Base-by-base conservation (phyloP, 2,797 vertebrate genomes). In the Crocidura indochinensis region DNA sequence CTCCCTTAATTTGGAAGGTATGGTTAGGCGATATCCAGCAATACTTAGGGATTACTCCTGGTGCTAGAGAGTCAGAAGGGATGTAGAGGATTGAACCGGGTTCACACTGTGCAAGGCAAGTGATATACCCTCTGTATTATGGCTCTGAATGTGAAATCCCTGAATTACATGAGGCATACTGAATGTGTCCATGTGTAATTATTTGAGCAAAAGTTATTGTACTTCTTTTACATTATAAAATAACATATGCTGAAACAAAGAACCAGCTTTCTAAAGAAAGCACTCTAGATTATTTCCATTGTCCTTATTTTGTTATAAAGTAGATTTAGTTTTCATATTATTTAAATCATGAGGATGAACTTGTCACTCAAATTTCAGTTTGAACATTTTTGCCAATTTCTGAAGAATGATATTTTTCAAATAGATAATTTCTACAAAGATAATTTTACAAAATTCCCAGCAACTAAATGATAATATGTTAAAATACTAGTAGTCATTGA, bases 381-480 rank as follows among this genome's bases (percentile, higher is more conserved):
- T 73, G n/a, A 77, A 51, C 8, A 31, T 82, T 53, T 31, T n/a
- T 86, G n/a, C 19, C 38, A 69, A 47, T 69, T 79, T 79, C 6
- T 82, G 67, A 8, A 94, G 85, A 85, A 38, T 26, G 81, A 53
- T 79, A 2, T 22, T 71, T 87, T 75, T 24, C 44, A 68, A 71
- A 26, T 47, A 81, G 11, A 60, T 14, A 1, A 51, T 46, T 65
- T 75, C 31, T 38, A 81, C 20, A 76, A 51, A 69, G 6, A 44
- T 38, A 15, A 67, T n/a, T 29, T 15, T 12, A 6, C 71, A 4
- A 64, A 82, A 74, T 71, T 47, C 24, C 67, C 4, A 79, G 29
- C 83, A 20, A 46, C 1, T 24, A 10, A 24, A 84, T 12, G 19
- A 73, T 62, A 3, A 24, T 7, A 15, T 15, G 22, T 19, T 3